These are phyloP conservation scores for Microchrysa polita DNA, from an alignment of 2,888 invertebrate species.

Conservation along the genomic window DNA sequence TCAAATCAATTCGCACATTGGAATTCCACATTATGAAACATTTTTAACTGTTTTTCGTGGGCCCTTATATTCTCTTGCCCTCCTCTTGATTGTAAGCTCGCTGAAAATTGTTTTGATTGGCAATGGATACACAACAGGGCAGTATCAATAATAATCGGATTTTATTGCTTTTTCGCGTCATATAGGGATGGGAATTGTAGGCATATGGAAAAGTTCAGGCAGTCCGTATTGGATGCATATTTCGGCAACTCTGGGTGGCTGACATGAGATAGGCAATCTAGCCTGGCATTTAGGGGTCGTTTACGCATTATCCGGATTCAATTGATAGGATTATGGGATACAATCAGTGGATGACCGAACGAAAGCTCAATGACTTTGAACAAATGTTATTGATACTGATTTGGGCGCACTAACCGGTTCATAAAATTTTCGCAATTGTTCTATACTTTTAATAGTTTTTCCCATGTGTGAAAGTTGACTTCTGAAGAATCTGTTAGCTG, in stretches of 20 bases:
- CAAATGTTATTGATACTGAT: conserved; percentile 49
- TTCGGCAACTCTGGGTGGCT: too few relatives aligned
- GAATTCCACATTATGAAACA: conserved; percentile 1
- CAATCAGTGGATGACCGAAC: neutral
- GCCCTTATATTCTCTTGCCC: too few relatives aligned
- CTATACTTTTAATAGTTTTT: too few relatives aligned
- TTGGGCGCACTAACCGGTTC: conserved; percentile 31
- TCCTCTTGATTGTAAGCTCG: too few relatives aligned
- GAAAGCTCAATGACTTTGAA: conserved; percentile 47
- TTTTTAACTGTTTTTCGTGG: too few relatives aligned
- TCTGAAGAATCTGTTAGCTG: too few relatives aligned
- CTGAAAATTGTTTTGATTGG: neutral
- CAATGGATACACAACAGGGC: neutral
- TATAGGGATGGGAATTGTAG: too few relatives aligned
- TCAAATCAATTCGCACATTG: neutral
- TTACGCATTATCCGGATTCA: conserved; percentile 7
- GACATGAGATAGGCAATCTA: too few relatives aligned
- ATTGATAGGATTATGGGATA: conserved; percentile 3
- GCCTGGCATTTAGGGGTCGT: too few relatives aligned
- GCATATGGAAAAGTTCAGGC: too few relatives aligned
- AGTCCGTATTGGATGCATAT: too few relatives aligned
- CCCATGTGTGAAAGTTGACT: too few relatives aligned
- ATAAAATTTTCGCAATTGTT: conserved; percentile 48
- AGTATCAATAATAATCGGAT: neutral
- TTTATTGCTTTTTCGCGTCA: conserved; percentile 4